These are phyloP conservation scores for Drosophila truncata DNA, from an alignment of 1,140 invertebrate genomes.

Conservation along the genomic window DNA sequence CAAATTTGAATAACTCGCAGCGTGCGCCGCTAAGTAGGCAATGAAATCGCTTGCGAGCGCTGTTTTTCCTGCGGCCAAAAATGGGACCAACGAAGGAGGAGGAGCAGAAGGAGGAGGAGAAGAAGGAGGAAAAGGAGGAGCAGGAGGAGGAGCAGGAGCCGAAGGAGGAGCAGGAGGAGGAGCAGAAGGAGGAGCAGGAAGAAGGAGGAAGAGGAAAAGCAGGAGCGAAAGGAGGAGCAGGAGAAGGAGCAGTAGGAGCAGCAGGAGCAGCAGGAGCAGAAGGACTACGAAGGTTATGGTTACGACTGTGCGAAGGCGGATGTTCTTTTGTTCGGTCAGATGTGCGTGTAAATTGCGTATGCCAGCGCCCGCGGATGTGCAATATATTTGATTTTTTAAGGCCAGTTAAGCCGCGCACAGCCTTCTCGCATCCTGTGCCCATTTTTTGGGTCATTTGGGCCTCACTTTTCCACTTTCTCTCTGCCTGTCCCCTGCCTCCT, in stretches of 20 bases:
- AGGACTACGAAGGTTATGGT: no score
- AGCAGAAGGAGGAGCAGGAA: background rate
- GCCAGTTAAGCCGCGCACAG: slow-evolving; percentile 61
- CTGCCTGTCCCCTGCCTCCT: no score
- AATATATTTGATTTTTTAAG: slow-evolving; percentile 71
- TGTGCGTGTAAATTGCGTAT: slow-evolving; percentile 44
- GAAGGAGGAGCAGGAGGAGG: background rate
- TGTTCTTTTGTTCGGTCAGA: slow-evolving; percentile 41
- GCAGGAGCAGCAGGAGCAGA: background rate
- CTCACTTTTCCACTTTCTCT: slow-evolving; percentile 3
- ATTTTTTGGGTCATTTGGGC: slow-evolving; percentile 64
- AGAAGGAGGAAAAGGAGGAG: background rate
- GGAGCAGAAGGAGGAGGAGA: background rate
- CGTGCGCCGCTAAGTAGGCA: slow-evolving; percentile 72
- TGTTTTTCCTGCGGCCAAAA: slow-evolving; percentile 11
- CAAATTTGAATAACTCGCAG: slow-evolving; percentile 79
- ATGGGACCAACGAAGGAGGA: background rate
- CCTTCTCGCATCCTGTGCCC: slow-evolving; percentile 20
- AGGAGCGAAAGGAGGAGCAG: background rate
- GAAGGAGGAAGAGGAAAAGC: background rate
- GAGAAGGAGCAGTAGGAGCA: background rate
- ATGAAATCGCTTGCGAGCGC: slow-evolving; percentile 52
- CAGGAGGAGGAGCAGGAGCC: background rate
- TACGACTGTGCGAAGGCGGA: slow-evolving; percentile 13
- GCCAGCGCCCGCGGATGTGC: slow-evolving; percentile 42